These are phyloP conservation scores for Dicrurus megarhynchus DNA, from an alignment of 2,113 vertebrate genomes.

Conservation along the genomic window DNA sequence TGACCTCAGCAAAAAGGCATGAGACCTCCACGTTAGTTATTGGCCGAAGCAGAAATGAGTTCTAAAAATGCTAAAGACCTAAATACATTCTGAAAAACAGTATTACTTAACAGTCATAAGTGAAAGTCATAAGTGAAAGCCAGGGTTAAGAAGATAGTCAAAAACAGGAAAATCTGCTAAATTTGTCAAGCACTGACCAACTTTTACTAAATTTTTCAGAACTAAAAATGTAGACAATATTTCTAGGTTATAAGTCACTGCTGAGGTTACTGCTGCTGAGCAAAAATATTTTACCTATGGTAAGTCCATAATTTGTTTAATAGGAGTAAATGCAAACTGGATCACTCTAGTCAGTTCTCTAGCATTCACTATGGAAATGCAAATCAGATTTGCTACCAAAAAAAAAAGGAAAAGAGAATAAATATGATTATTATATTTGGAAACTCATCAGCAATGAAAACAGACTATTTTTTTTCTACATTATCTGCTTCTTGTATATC, in stretches of 20 bases:
- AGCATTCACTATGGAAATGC: background rate
- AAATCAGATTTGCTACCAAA: background rate
- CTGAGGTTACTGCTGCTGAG: background rate
- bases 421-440: background rate
- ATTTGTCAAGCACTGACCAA: background rate
- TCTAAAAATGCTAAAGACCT: background rate
- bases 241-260: background rate
- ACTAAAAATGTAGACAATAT: background rate
- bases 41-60: background rate
- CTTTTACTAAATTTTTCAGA: background rate
- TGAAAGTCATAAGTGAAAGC: background rate
- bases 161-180: background rate
- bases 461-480: background rate
- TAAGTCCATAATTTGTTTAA: background rate
- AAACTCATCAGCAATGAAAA: background rate
- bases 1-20: background rate
- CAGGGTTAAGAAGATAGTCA: background rate
- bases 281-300: background rate
- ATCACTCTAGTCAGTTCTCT: background rate
- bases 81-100: background rate
- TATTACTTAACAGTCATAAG: background rate
- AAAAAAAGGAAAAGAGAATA: background rate
- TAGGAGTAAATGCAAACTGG: background rate
- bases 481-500: background rate
- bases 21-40: background rate